phyloP scores from a whole-genome alignment of 2,113 vertebrate genomes.

The Hiodon alosoides region DNA sequence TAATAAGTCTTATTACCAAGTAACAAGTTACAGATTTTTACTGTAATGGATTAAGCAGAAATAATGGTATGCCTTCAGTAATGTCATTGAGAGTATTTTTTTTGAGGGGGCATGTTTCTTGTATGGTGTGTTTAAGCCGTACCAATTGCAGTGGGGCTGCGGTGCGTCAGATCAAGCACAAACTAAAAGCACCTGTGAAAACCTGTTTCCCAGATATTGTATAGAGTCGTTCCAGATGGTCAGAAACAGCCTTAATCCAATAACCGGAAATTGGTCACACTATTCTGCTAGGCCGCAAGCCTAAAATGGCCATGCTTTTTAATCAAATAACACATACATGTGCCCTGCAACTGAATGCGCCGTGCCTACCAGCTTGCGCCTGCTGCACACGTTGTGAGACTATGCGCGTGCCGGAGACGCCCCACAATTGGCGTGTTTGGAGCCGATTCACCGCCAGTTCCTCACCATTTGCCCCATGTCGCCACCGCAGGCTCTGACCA shows the following conservation, averaged over 20 bases:
- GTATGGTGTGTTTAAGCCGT: background rate
- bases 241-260: background rate
- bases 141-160: background rate
- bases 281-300: background rate
- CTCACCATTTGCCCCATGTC: background rate
- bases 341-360: background rate
- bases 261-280: background rate
- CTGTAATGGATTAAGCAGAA: background rate
- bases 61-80: too few relatives aligned
- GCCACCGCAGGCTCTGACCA: constrained; percentile 57
- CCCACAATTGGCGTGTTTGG: background rate
- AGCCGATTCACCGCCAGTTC: too few relatives aligned
- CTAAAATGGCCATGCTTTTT: too few relatives aligned
- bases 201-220: background rate
- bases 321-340: background rate
- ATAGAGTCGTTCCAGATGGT: background rate
- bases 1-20: background rate
- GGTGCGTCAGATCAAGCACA: background rate
- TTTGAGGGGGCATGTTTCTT: background rate
- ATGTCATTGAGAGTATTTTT: background rate
- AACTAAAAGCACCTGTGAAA: background rate
- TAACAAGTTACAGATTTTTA: background rate
- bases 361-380: too few relatives aligned
- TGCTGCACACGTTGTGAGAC: background rate
- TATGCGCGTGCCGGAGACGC: background rate